Conservation (phyloP, 2,888 invertebrate genomes). For the Cheilosia vulpina region DNA sequence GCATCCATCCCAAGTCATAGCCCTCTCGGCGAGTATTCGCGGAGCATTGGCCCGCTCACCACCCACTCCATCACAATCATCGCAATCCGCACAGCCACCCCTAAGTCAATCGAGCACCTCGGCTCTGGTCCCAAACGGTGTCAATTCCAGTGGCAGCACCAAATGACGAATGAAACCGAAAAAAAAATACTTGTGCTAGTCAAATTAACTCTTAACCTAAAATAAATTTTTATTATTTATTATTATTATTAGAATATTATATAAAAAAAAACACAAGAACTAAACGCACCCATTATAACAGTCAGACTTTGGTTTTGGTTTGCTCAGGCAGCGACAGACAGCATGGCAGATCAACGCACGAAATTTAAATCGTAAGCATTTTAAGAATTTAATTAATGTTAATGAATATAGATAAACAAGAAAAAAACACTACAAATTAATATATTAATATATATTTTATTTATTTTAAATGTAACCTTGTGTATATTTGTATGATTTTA, state of each 20-base stretch:
- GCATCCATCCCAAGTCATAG: conserved; percentile 79
- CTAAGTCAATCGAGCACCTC: conserved; percentile 62
- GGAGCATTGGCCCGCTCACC: conserved; percentile 81
- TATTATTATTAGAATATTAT: conserved; percentile 25
- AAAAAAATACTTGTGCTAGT: conserved; percentile 84
- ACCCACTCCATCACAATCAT: conserved; percentile 79
- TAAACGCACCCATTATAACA: conserved; percentile 22
- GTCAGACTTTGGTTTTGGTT: conserved; percentile 7
- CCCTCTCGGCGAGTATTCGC: conserved; percentile 79
- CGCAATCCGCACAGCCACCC: conserved; percentile 77
- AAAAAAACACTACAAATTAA: conserved; percentile 23
- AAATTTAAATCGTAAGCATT: conserved; percentile 6
- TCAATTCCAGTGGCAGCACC: conserved; percentile 78
- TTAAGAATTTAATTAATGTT: conserved; percentile 61
- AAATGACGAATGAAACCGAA: conserved; percentile 84
- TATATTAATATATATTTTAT: conserved; percentile 62
- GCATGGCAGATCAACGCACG: not conserved
- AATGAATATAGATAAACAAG: conserved; percentile 34
- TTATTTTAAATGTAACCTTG: conserved; percentile 57
- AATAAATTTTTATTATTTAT: conserved; percentile 49
- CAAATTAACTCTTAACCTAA: conserved; percentile 80
- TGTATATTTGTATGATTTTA: conserved; percentile 36
- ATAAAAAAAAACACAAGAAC: not conserved
- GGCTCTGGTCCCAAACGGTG: conserved; percentile 81
- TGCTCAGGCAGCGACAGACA: not conserved